Evolutionary conservation across 2,113 vertebrate species (phyloP), one percentile per base, ranked within the genome.

Genomic region (Erpornis zantholeuca): DNA sequence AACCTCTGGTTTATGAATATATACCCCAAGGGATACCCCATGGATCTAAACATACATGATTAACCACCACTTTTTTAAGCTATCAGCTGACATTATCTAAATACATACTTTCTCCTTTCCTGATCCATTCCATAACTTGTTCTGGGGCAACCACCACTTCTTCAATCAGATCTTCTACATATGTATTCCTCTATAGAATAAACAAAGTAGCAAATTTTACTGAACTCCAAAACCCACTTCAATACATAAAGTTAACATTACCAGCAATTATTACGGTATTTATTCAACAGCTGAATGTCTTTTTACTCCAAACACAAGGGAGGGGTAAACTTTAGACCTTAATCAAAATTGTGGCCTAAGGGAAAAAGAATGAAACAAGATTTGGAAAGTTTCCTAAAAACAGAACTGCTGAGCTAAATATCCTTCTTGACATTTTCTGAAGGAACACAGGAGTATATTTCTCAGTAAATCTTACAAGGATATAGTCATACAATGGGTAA

Each of bases 51-150:
- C 20, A 19, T 5, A 76, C 8, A 12, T 1, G 3, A 60, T 80
- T 76, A 33, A 70, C 27, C 45, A 77, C 29, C 2, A 21, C 7
- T n/a, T 60, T 68, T 52, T 29, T 5, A 82, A 61, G 15, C 19
- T 28, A 80, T 13, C 66, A 50, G 24, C 35, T 63, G 44, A 56
- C 38, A 59, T 2, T 21, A 12, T 12, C 42, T 80, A 40, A 94
- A 50, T 35, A 91, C 98, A 98, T 98, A 99, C 99, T 99, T 98
- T 99, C 99, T 98, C 99, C 99, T 97, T 99, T 99, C 44, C 97
- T 97, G 76, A 99, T 98, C 99, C 99, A 99, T 68, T 98, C 96
- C 92, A 99, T 96, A 25, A 98, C 99, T 98, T 99, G 98, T 35
- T 99, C 97, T 29, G 98, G 97, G 73, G 97, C 94, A 42, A 98